Percentiles rank a stretch among this genome's conserved stretches.
Conservation (phyloP, 1,140 invertebrate genomes). For the Protaetia brevitarsis region DNA sequence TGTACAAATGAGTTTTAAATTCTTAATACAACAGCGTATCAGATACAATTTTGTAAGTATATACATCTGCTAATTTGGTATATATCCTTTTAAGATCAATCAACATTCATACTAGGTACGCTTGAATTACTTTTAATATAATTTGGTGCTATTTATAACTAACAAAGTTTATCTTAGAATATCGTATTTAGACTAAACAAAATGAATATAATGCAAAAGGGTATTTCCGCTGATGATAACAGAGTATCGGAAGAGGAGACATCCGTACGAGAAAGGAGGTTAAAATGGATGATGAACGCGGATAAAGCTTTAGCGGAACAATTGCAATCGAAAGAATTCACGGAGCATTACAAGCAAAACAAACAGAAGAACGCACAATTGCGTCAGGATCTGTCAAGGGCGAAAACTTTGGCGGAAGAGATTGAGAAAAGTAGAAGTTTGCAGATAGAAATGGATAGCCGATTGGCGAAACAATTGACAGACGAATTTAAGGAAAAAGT, state of each 20-base stretch:
- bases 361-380: not conserved
- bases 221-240: no score
- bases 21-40: no score
- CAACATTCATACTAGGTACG: no score
- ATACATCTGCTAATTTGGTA: no score
- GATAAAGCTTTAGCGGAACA: conserved; percentile 2
- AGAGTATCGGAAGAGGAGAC: not conserved
- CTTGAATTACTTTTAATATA: no score
- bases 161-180: no score
- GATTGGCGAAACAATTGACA: not conserved
- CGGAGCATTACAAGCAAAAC: not conserved
- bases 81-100: no score
- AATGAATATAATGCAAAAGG: no score
- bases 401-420: conserved; percentile 2
- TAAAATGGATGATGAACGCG: not conserved
- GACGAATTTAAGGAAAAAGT: not conserved
- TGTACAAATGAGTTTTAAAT: no score
- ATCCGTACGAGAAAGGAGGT: not conserved
- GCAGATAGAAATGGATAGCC: not conserved
- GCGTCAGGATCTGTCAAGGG: not conserved
- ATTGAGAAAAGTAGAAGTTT: not conserved
- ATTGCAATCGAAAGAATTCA: not conserved
- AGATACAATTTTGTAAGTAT: no score
- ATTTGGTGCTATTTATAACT: no score
- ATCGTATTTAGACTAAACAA: no score